Percentiles rank a stretch among this genome's conserved stretches.
phyloP scores from a whole-genome alignment of 2,797 vertebrate species.

The Enteromius paludinosus region DNA sequence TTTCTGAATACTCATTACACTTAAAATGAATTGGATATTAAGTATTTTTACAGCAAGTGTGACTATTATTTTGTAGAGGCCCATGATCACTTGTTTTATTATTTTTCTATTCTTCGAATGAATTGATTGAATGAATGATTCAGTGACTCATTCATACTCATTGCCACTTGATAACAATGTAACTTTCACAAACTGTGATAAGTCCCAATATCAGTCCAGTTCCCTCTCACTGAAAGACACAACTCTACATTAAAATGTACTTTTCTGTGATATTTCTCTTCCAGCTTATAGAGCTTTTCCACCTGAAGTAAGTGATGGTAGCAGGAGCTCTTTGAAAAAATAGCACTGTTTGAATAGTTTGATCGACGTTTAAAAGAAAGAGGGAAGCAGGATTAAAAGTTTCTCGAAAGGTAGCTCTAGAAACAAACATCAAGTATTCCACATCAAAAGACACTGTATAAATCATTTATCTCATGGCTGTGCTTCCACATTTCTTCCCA shows the following conservation, averaged over 20 bases:
- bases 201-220: neutral
- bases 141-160: neutral
- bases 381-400: conserved; percentile 45
- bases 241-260: neutral
- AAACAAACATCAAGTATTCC: conserved; percentile 51
- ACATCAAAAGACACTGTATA: conserved; percentile 51
- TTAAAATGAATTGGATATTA: neutral
- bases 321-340: conserved; percentile 37
- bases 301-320: conserved; percentile 17
- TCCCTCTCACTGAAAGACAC: neutral
- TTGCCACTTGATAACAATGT: neutral
- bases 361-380: conserved; percentile 50
- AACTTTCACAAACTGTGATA: neutral
- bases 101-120: too few relatives aligned
- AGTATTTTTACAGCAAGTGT: neutral
- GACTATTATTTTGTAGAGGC: neutral
- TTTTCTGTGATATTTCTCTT: conserved; percentile 6
- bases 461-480: conserved; percentile 50
- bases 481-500: conserved; percentile 32
- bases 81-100: neutral
- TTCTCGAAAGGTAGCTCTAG: conserved; percentile 51
- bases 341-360: conserved; percentile 41
- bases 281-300: neutral
- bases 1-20: neutral
- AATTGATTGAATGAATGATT: neutral